Evolutionary conservation across 2,797 vertebrate species (phyloP).

Genomic region (Lophura swinhoii): DNA sequence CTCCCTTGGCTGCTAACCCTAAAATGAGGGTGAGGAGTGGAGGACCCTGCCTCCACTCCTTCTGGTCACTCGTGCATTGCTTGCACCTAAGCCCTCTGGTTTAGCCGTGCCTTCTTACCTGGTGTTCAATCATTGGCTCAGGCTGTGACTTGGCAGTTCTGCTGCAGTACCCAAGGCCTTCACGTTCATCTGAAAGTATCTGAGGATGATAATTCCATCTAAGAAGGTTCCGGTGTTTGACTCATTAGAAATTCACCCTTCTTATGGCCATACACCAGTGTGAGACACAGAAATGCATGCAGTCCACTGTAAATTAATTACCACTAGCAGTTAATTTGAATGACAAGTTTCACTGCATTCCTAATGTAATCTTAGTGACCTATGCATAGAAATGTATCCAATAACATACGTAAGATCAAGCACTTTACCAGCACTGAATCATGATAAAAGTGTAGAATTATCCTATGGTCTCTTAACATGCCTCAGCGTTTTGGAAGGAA

Average conservation of each 20-base stretch:
- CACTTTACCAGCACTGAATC: background rate
- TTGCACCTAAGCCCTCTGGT: too few relatives aligned
- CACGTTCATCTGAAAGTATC: background rate
- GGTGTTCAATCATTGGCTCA: too few relatives aligned
- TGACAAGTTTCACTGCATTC: slow-evolving; percentile 34
- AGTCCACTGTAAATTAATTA: slow-evolving; percentile 31
- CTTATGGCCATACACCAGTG: background rate
- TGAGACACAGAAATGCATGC: background rate
- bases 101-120: too few relatives aligned
- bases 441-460: background rate
- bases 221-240: background rate
- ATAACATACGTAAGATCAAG: background rate
- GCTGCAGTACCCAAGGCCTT: background rate
- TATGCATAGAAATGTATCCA: background rate
- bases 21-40: too few relatives aligned
- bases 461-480: background rate
- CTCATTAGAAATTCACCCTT: background rate
- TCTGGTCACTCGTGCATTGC: too few relatives aligned
- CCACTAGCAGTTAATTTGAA: background rate
- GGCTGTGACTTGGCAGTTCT: too few relatives aligned
- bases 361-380: slow-evolving; percentile 1
- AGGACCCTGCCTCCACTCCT: too few relatives aligned
- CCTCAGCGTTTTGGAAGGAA: background rate
- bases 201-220: background rate
- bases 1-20: too few relatives aligned